These are phyloP conservation scores for Ctenodactylus gundi DNA, from an alignment of 2,113 vertebrate genomes.

Conservation along the genomic window DNA sequence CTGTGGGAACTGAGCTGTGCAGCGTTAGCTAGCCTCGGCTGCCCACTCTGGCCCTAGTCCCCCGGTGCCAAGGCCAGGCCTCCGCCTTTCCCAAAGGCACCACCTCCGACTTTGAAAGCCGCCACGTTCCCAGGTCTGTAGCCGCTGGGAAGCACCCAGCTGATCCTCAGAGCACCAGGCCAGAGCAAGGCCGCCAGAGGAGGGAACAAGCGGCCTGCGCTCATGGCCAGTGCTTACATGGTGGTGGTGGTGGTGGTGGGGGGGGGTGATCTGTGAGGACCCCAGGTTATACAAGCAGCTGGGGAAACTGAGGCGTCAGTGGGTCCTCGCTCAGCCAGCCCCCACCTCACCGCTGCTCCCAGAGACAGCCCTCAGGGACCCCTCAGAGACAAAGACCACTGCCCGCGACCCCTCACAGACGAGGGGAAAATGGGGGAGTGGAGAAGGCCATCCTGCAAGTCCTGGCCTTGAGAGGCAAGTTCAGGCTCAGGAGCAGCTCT, in stretches of 20 bases:
- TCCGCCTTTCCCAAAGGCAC: background rate
- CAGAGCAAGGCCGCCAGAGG: too few species aligned
- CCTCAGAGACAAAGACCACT: background rate
- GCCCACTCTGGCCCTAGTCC: fast-evolving
- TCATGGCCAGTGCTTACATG: fast-evolving
- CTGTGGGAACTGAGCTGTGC: background rate
- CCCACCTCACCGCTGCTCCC: background rate
- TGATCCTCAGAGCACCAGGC: too few species aligned
- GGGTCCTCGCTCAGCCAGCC: background rate
- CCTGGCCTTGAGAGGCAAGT: slow-evolving; percentile 67
- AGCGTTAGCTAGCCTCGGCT: background rate
- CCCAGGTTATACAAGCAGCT: too few species aligned
- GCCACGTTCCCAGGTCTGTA: fast-evolving
- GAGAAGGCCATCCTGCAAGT: background rate
- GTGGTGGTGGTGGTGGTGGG: too few species aligned
- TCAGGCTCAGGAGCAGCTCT: background rate
- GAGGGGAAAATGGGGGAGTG: slow-evolving; percentile 63
- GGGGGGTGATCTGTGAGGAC: too few species aligned
- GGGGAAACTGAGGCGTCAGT: fast-evolving
- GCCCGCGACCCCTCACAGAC: background rate
- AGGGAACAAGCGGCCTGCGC: fast-evolving
- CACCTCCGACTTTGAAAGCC: background rate
- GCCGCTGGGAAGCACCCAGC: fast-evolving
- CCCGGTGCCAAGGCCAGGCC: fast-evolving
- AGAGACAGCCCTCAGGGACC: background rate